Evolutionary conservation across 2,797 vertebrate species (phyloP).

Genomic region (Chromobotia macracanthus): DNA sequence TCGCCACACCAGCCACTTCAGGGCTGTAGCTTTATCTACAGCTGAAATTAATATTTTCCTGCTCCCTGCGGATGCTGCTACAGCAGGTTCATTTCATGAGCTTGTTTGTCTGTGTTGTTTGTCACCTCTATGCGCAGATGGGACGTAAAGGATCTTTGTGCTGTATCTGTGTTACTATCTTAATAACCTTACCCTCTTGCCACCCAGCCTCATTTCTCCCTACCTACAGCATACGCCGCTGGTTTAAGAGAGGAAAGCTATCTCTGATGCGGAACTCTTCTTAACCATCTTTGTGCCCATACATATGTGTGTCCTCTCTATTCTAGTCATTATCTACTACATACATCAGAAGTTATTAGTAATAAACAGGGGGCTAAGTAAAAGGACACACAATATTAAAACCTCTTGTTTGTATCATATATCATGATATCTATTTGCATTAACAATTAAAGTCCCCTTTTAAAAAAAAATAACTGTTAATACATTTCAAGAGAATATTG

Average conservation of each 20-base stretch:
- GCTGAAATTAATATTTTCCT: conserved; percentile 6
- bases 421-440: not conserved
- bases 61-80: conserved; percentile 2
- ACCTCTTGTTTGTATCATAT: conserved; percentile 17
- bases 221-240: conserved; percentile 50
- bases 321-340: conserved; percentile 49
- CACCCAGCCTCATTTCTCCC: conserved; percentile 58
- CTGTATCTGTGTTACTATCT: conserved; percentile 64
- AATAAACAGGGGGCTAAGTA: conserved; percentile 37
- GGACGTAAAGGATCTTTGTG: conserved; percentile 58
- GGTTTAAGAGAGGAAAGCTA: conserved; percentile 52
- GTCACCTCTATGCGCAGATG: conserved; percentile 47
- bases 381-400: conserved; percentile 25
- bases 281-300: conserved; percentile 33
- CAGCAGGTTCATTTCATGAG: conserved; percentile 25
- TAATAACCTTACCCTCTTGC: conserved; percentile 66
- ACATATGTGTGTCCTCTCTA: not conserved
- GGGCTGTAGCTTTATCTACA: not conserved
- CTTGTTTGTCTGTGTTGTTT: conserved; percentile 46
- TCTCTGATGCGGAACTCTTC: conserved; percentile 59
- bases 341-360: conserved; percentile 57
- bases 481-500: too few relatives aligned
- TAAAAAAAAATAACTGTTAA: too few relatives aligned
- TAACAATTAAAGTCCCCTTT: too few relatives aligned
- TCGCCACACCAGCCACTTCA: not conserved